Conservation (phyloP, 2,113 vertebrate species). For the Clupea harengus region DNA sequence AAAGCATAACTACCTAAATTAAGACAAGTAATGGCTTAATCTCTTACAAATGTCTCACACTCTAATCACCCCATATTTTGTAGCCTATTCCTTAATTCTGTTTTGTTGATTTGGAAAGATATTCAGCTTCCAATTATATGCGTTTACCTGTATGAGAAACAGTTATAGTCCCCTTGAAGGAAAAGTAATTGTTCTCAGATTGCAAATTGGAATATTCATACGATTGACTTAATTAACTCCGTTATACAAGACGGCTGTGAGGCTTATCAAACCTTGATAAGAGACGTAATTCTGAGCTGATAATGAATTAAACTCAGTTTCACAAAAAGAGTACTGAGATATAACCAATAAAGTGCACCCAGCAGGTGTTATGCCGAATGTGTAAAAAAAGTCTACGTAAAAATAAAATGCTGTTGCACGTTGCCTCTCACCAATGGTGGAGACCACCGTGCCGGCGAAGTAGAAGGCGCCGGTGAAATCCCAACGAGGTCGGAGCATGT, state of each 20-base stretch:
- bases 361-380: neutral
- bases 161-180: too few relatives aligned
- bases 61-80: neutral
- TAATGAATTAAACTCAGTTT: neutral
- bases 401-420: neutral
- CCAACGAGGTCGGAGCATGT: conserved; percentile 84
- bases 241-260: neutral
- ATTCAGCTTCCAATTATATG: too few relatives aligned
- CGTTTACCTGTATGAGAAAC: too few relatives aligned
- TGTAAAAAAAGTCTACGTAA: neutral
- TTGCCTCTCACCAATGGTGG: conserved; percentile 87
- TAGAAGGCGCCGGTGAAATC: conserved; percentile 94
- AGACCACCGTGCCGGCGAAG: conserved; percentile 95
- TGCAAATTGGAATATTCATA: too few relatives aligned
- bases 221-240: neutral
- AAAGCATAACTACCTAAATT: too few relatives aligned
- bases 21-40: too few relatives aligned
- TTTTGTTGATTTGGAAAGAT: neutral
- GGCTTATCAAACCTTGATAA: neutral
- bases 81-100: neutral
- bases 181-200: neutral
- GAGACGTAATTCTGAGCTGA: neutral
- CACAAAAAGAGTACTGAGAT: neutral
- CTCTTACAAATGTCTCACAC: neutral
- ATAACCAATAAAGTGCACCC: neutral